Percentiles rank a stretch among this genome's conserved stretches.
These are phyloP conservation scores for Hyppa rectilinea DNA, from an alignment of 2,888 invertebrate genomes.

Conservation along the genomic window DNA sequence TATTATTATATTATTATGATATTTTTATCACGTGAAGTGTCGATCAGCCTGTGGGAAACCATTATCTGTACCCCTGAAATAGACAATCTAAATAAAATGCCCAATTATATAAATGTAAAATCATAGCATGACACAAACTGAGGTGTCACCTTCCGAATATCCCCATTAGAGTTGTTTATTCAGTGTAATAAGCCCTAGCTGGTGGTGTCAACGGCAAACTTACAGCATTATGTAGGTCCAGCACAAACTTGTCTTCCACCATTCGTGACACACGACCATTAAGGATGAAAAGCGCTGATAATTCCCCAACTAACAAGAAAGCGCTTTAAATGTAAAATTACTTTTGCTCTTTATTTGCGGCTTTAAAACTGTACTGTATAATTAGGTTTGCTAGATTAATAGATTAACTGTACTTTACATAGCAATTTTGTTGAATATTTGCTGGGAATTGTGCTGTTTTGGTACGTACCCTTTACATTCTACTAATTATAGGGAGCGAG, in stretches of 20 bases:
- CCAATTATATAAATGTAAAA: conserved; percentile 5
- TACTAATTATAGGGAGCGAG: conserved; percentile 15
- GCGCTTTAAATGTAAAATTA: conserved; percentile 63
- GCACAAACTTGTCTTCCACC: conserved; percentile 58
- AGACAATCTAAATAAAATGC: neutral
- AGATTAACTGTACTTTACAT: conserved; percentile 48
- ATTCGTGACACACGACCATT: conserved; percentile 59
- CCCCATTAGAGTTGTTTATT: conserved; percentile 59
- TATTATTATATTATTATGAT: too few relatives aligned
- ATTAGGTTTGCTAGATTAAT: conserved; percentile 55
- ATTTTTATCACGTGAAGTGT: too few relatives aligned
- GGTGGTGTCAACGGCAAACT: conserved; percentile 60
- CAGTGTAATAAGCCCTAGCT: conserved; percentile 60
- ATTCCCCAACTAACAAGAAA: conserved; percentile 65
- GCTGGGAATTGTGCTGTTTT: conserved; percentile 22
- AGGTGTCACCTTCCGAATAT: conserved; percentile 48
- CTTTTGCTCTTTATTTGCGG: conserved; percentile 49
- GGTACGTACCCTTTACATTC: neutral
- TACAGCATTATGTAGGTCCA: conserved; percentile 57
- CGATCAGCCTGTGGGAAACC: too few relatives aligned
- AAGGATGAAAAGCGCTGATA: conserved; percentile 57
- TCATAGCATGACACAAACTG: conserved; percentile 17
- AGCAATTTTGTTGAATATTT: conserved; percentile 36
- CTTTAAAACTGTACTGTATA: conserved; percentile 48
- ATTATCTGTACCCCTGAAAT: too few relatives aligned